phyloP scores from a whole-genome alignment of 1,140 invertebrate species.

The Drosophila busckii region DNA sequence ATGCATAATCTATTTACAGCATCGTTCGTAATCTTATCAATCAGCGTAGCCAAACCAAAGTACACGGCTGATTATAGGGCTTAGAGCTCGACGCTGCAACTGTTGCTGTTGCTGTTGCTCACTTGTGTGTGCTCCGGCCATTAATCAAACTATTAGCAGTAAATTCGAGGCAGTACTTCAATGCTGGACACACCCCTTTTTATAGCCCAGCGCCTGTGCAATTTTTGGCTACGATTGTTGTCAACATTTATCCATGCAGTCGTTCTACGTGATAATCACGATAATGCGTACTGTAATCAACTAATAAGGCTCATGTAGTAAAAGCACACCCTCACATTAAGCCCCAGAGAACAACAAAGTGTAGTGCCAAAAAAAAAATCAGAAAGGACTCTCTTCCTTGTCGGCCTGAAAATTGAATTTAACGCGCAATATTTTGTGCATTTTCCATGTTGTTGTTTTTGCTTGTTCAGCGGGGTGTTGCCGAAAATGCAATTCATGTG shows the following conservation, averaged over 20 bases:
- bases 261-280: conserved; percentile 72
- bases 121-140: conserved; percentile 53
- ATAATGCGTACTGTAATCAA: conserved; percentile 79
- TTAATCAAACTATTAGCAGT: conserved; percentile 79
- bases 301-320: conserved; percentile 78
- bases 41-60: conserved; percentile 21
- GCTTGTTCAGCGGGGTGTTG: conserved; percentile 38
- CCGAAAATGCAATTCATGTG: conserved; percentile 75
- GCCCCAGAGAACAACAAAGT: conserved; percentile 2
- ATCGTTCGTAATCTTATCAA: conserved; percentile 57
- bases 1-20: conserved; percentile 52
- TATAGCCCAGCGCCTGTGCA: no score
- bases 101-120: conserved; percentile 43
- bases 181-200: conserved; percentile 50
- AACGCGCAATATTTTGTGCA: conserved; percentile 78
- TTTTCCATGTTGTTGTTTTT: conserved; percentile 55
- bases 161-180: conserved; percentile 42
- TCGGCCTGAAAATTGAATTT: conserved; percentile 73
- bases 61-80: conserved; percentile 32
- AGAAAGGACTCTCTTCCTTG: background rate
- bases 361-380: no score
- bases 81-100: conserved; percentile 20
- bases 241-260: conserved; percentile 57
- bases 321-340: conserved; percentile 39
- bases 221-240: conserved; percentile 15